These are phyloP conservation scores for Heterotilapia buettikoferi DNA, from an alignment of 2,113 vertebrate genomes.

Conservation along the genomic window DNA sequence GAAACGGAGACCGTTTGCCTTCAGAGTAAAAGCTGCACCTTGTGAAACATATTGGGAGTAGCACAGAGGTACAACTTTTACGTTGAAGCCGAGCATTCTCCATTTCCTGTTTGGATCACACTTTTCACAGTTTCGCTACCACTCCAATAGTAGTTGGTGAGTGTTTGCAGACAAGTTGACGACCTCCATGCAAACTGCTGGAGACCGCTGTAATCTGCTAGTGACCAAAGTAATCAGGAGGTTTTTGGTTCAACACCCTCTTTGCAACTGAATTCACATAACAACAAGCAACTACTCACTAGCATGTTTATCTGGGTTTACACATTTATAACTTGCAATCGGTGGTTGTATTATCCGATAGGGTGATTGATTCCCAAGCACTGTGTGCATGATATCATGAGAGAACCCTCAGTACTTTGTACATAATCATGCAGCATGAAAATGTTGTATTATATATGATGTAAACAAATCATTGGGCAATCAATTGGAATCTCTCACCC, in stretches of 20 bases:
- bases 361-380: too few relatives aligned
- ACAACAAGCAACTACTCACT: too few relatives aligned
- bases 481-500: too few relatives aligned
- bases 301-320: too few relatives aligned
- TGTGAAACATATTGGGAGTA: not conserved
- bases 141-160: not conserved
- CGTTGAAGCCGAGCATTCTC: not conserved
- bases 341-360: too few relatives aligned
- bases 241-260: not conserved
- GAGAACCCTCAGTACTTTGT: too few relatives aligned
- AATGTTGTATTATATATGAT: too few relatives aligned
- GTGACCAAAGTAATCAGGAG: not conserved
- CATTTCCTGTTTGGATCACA: not conserved
- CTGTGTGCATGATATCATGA: too few relatives aligned
- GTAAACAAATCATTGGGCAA: too few relatives aligned
- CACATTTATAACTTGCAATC: too few relatives aligned
- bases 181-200: not conserved
- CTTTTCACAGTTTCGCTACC: not conserved
- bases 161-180: not conserved
- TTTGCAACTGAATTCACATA: not conserved
- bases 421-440: too few relatives aligned
- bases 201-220: not conserved
- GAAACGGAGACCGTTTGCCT: not conserved
- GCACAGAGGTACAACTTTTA: not conserved
- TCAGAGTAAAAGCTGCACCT: not conserved